A percentile compares a stretch with the other conserved stretches of the same genome.
These are phyloP conservation scores for Lamprotornis superbus DNA, from an alignment of 2,113 vertebrate genomes.

Conservation along the genomic window DNA sequence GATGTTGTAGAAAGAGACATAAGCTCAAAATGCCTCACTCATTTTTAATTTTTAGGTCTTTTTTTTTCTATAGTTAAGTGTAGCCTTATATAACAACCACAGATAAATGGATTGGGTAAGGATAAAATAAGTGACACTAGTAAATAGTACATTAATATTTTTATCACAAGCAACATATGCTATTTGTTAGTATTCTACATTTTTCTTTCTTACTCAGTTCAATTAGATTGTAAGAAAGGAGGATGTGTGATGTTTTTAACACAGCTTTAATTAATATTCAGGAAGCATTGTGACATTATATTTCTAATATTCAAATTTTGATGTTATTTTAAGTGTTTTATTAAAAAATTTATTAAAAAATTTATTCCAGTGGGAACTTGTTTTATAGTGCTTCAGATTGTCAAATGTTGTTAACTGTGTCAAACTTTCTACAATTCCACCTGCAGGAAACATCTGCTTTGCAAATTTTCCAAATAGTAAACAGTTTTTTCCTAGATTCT, in stretches of 20 bases:
- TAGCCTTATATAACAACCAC: not conserved
- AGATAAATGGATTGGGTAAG: not conserved
- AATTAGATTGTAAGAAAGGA: not conserved
- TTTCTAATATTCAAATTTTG: not conserved
- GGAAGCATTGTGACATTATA: not conserved
- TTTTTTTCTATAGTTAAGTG: not conserved
- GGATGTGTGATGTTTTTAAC: not conserved
- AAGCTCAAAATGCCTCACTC: not conserved
- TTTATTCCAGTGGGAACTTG: not conserved
- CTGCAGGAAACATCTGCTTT: constrained; percentile 10
- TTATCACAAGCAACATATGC: not conserved
- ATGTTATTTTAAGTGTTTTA: not conserved
- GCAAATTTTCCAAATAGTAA: not conserved
- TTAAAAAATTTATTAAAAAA: not conserved
- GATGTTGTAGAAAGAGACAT: not conserved
- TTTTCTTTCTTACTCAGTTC: not conserved
- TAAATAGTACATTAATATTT: not conserved
- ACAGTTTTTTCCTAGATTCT: not conserved
- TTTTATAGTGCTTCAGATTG: not conserved
- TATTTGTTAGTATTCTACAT: not conserved
- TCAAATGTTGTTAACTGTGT: not conserved
- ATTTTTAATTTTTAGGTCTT: not conserved
- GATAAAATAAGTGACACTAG: not conserved
- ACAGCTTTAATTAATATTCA: not conserved
- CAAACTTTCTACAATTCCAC: not conserved